Percentiles rank a stretch among this genome's conserved stretches.
Conservation (phyloP, 2,797 vertebrate genomes). For the Vultur gryphus region DNA sequence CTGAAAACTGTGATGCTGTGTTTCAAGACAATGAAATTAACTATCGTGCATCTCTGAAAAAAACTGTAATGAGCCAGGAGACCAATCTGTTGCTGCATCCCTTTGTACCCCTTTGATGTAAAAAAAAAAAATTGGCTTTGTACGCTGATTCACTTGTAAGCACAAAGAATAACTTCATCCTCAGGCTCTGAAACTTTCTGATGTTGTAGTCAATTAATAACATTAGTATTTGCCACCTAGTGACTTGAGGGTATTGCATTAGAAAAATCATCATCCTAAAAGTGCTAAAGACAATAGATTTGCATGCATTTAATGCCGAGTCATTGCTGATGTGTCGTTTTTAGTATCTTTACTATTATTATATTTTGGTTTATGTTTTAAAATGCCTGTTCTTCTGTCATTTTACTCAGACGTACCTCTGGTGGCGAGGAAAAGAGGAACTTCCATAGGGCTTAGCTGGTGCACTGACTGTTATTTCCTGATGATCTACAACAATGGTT, state of each 20-base stretch:
- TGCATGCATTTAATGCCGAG: neutral
- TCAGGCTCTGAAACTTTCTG: neutral
- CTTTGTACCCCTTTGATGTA: neutral
- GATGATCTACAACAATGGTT: slow-evolving; percentile 77
- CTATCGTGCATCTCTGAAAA: neutral
- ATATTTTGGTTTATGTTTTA: neutral
- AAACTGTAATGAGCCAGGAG: neutral
- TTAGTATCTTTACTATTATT: neutral
- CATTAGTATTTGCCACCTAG: neutral
- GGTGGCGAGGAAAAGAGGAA: slow-evolving; percentile 17
- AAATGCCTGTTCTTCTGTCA: neutral
- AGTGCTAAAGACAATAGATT: neutral
- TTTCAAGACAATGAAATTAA: neutral
- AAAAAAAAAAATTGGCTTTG: neutral
- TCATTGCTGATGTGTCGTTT: neutral
- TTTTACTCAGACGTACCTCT: neutral
- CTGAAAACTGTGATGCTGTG: neutral
- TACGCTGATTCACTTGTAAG: neutral
- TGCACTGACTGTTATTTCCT: slow-evolving; percentile 71
- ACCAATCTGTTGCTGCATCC: neutral
- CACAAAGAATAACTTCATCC: neutral
- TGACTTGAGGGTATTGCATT: neutral
- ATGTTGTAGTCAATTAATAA: neutral
- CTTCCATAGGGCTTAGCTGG: slow-evolving; percentile 54
- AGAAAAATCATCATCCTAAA: neutral